Evolutionary conservation across 2,888 invertebrate genomes (phyloP), one percentile per base, ranked within the genome.

Genomic region (Scaptomyza flava): DNA sequence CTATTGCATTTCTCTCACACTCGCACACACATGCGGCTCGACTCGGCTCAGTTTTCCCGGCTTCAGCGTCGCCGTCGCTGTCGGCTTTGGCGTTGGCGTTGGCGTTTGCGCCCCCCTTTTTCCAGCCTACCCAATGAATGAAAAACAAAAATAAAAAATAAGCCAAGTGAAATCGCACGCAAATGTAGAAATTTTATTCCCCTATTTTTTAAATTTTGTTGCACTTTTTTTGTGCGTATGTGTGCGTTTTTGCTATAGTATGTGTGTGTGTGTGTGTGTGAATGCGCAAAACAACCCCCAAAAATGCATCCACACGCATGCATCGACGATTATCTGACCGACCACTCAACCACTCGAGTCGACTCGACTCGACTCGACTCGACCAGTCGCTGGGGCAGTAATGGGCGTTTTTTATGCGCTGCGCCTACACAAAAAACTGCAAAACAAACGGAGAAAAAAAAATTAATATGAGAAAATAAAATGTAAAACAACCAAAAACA

Each of bases 111-210:
- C 42, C 42, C 5, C n/a, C 41, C 17, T 17, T 11, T 17, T 11
- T 2, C 12, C 8, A 11, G 2, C 17, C 17, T 17, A 17, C 17
- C 17, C 17, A 17, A 17, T 17, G 17, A 17, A 17, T 17, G 17
- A 20, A 38, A 38, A 2, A 20, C 17, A 50, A 50, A 50, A 33
- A 59, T 34, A 20, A 9, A 87, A 85, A 85, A 85, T 87, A 87
- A 81, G 87, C 72, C 84, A 81, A 77, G 61, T 68, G 72, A 75
- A 77, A 80, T 77, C 68, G 68, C 69, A 79, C 77, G 76, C 75
- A 80, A 77, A 77, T 73, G 73, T 64, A 70, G 60, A 79, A 77
- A 74, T 68, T 79, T 83, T 78, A 87, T 89, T 90, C 87, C 89
- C 90, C 91, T 89, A 86, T 82, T 89, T 85, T 79, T 36, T 42